Evolutionary conservation across 2,797 vertebrate genomes (phyloP).

Genomic region (Sphaeramia orbicularis): DNA sequence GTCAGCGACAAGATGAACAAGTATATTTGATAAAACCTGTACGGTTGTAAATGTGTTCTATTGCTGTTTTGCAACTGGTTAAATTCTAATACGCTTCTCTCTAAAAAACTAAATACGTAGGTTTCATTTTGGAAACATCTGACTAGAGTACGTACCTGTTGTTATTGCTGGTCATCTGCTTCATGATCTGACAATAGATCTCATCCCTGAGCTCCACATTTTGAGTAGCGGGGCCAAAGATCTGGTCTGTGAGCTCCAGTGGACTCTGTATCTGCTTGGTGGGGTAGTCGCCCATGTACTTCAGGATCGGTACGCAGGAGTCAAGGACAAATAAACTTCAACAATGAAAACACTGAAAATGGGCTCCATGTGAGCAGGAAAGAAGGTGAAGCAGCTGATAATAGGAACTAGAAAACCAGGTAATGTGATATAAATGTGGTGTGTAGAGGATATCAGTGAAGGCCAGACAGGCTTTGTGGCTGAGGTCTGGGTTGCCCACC

Average conservation of each 20-base stretch:
- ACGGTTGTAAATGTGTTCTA: too few species aligned
- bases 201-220: slow-evolving; percentile 90
- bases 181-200: slow-evolving; percentile 98
- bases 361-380: too few species aligned
- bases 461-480: slow-evolving; percentile 89
- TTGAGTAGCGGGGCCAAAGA: slow-evolving; percentile 90
- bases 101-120: too few species aligned
- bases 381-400: too few species aligned
- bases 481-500: slow-evolving; percentile 83
- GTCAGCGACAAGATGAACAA: too few species aligned
- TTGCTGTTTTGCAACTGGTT: too few species aligned
- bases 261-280: slow-evolving; percentile 88
- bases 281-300: slow-evolving; percentile 98
- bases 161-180: slow-evolving; percentile 93
- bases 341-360: neutral
- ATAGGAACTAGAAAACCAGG: neutral
- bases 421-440: neutral
- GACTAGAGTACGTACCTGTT: slow-evolving; percentile 83
- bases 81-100: too few species aligned
- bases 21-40: too few species aligned
- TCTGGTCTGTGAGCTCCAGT: slow-evolving; percentile 92
- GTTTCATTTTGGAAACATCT: too few species aligned
- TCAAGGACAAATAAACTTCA: slow-evolving; percentile 81
- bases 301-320: slow-evolving; percentile 90
- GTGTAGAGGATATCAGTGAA: slow-evolving; percentile 95